Evolutionary conservation across 2,888 invertebrate species (phyloP), one percentile per base, ranked within the genome.

Genomic region (Philereme vetulata): DNA sequence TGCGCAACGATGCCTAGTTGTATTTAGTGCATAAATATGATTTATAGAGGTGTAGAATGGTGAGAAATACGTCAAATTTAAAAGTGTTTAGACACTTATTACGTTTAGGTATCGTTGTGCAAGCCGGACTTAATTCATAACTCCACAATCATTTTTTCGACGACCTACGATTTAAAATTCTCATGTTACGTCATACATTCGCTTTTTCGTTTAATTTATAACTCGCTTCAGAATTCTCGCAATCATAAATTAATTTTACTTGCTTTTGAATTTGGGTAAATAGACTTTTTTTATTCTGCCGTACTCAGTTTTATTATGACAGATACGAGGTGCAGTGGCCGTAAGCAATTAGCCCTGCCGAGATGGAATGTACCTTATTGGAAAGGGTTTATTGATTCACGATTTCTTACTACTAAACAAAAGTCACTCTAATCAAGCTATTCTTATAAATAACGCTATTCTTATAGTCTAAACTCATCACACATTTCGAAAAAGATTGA

Each of bases 201-300:
- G 85, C 84, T 83, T 77, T 81, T 72, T 76, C 64, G 68, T 80
- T 77, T 78, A 33, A 76, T 81, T 81, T 74, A 64, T 74, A 72
- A 70, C 70, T 72, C 70, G 82, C 83, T 84, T 83, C 72, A 56
- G 55, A 67, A 21, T 76, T 76, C 81, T 80, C 76, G 70, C 74
- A 71, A 76, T 77, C 67, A 72, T 70, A 58, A 70, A 76, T 82
- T 79, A 73, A 76, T 79, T 77, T 80, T 67, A 64, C 76, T 79
- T 75, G 81, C 82, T 86, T 87, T 82, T 66, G 64, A 72, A 74
- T 80, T 81, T 82, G 72, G 76, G 76, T 82, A 80, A 76, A 75
- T 80, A 78, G 72, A 73, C 77, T 85, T 86, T 78, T 60, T 88
- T 88, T 75, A 73, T 84, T 62, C 54, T 51, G 85, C 85, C 85